Evolutionary conservation across 2,113 vertebrate genomes (phyloP).

Genomic region (Saimiri boliviensis): DNA sequence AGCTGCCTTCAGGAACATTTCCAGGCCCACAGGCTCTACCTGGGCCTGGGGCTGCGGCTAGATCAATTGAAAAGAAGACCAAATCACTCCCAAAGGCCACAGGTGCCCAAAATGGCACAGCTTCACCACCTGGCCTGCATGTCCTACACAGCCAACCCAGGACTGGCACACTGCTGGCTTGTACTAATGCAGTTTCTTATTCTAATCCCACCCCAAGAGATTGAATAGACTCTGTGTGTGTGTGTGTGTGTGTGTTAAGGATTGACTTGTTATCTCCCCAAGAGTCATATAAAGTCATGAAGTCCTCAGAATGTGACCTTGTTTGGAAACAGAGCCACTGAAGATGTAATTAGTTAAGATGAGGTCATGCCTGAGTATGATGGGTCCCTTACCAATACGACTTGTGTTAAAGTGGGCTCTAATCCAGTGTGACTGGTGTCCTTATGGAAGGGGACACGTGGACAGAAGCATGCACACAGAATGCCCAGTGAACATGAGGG

Average conservation of each 20-base stretch:
- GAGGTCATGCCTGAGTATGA: background rate
- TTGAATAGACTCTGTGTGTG: background rate
- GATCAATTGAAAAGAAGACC: background rate
- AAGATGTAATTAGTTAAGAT: background rate
- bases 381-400: background rate
- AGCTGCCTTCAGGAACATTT: constrained; percentile 85
- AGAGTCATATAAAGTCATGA: background rate
- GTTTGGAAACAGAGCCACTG: background rate
- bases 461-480: fast-evolving
- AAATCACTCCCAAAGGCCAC: background rate
- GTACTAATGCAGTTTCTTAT: background rate
- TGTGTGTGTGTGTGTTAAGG: too few relatives aligned
- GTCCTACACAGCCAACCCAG: background rate
- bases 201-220: background rate
- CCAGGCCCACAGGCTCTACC: constrained; percentile 78
- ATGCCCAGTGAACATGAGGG: fast-evolving
- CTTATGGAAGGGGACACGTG: background rate
- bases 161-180: background rate
- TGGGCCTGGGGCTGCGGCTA: constrained; percentile 32
- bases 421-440: background rate
- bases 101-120: fast-evolving
- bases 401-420: background rate
- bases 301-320: background rate
- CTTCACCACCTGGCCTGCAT: background rate
- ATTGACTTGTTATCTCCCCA: background rate